Conservation (phyloP, 2,888 invertebrate species). For the Seladonia tumulorum region DNA sequence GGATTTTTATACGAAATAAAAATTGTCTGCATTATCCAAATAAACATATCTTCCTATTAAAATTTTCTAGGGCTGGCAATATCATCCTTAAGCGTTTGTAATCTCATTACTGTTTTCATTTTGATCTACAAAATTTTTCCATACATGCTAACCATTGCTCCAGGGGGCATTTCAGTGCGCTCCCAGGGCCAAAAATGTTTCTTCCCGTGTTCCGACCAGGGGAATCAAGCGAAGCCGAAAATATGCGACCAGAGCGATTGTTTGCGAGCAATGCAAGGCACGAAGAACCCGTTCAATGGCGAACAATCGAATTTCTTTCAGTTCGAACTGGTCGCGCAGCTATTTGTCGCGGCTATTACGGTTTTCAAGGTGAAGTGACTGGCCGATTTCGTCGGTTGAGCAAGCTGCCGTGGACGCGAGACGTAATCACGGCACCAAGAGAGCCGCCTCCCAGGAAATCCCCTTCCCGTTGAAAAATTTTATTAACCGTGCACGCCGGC, state of each 20-base stretch:
- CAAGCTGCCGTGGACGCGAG: conserved; percentile 37
- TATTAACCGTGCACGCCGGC: conserved; percentile 17
- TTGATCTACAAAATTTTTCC: no score
- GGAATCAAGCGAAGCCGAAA: conserved; percentile 33
- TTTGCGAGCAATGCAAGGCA: neutral
- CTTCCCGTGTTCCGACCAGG: no score
- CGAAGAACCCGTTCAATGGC: neutral
- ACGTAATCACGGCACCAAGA: conserved; percentile 37
- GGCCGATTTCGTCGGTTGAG: conserved; percentile 62
- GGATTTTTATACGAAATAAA: no score
- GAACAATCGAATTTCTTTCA: conserved; percentile 45
- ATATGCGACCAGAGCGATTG: conserved; percentile 38
- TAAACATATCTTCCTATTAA: no score
- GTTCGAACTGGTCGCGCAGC: conserved; percentile 11
- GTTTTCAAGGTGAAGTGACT: conserved; percentile 59
- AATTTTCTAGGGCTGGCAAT: no score
- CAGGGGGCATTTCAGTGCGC: neutral
- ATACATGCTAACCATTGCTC: neutral
- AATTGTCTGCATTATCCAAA: no score
- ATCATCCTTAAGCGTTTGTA: no score
- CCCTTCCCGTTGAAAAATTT: conserved; percentile 32
- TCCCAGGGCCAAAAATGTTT: conserved; percentile 4
- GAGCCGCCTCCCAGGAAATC: conserved; percentile 27
- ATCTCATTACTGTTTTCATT: no score
- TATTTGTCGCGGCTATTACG: conserved; percentile 62